Conservation (phyloP, 2,113 vertebrate species). For the Pelusios castaneus region DNA sequence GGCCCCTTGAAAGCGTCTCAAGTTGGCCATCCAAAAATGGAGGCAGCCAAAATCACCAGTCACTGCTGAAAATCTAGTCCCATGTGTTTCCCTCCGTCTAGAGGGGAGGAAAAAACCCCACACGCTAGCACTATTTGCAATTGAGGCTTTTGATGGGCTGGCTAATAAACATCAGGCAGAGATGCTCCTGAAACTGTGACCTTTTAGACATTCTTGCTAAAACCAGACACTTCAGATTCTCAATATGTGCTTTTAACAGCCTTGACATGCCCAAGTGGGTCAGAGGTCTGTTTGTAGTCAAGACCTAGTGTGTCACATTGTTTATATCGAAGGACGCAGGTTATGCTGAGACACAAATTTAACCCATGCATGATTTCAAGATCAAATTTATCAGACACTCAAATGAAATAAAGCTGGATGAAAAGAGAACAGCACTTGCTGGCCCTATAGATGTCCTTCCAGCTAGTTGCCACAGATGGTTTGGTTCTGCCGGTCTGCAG, state of each 20-base stretch:
- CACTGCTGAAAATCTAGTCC: background rate
- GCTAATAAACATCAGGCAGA: background rate
- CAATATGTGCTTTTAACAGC: conserved; percentile 16
- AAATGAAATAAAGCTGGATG: conserved; percentile 20
- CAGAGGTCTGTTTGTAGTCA: conserved; percentile 15
- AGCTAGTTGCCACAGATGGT: background rate
- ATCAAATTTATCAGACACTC: background rate
- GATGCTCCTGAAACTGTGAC: conserved; percentile 15
- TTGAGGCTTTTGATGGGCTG: background rate
- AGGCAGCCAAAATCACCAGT: background rate
- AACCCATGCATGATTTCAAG: conserved; percentile 3
- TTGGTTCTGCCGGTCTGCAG: conserved; percentile 39
- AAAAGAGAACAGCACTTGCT: conserved; percentile 38
- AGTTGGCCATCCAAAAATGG: background rate
- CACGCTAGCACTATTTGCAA: background rate
- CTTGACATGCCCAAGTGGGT: conserved; percentile 16
- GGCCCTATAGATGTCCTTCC: background rate
- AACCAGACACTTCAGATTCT: conserved; percentile 42
- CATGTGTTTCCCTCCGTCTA: background rate
- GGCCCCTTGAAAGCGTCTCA: background rate
- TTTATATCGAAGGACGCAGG: conserved; percentile 1
- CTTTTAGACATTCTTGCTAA: conserved; percentile 16
- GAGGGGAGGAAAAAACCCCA: background rate
- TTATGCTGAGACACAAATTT: conserved; percentile 31
- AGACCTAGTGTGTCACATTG: background rate